Evolutionary conservation across 2,888 invertebrate species (phyloP), one percentile per base, ranked within the genome.

Genomic region (Lydus trimaculatus): DNA sequence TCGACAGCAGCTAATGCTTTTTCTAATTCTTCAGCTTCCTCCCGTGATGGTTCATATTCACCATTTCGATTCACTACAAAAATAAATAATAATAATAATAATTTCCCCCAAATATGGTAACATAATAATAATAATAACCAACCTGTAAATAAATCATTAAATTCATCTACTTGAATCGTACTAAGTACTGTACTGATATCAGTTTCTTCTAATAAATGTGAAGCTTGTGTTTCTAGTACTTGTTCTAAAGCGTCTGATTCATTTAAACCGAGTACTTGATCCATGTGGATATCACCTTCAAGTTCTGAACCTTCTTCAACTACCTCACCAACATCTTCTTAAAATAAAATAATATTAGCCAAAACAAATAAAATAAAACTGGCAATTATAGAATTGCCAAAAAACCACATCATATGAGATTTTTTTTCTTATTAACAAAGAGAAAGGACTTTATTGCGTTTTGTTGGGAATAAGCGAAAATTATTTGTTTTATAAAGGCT

Each of bases 21-120:
- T 82, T 96, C 95, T 77, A 96, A 85, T 83, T 96, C 96, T 75
- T 96, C 95, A 39, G 94, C 92, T 85, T 96, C 96, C 81, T 94
- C 95, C 81, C 90, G 89, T 61, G 91, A 89, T 43, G 91, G 91
- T 78, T 90, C 89, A 78, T 90, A 91, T 73, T 90, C 91, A n/a
- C 91, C 91, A 81, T 91, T 91, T 83, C 90, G 90, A 82, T 90
- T 90, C 79, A 89, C 90, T 90, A 78, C 5, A 58, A 25, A 56
- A 25, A 20, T 20, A 31, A 52, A 65, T 39, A 3, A 48, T 8
- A 60, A 52, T 15, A 60, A 64, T 33, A 67, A 36, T 65, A 63
- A 61, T n/a, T n/a, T n/a, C n/a, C n/a, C n/a, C n/a, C n/a, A n/a
- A n/a, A n/a, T n/a, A n/a, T n/a, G n/a, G 13, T 4, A 31, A 31